Percentiles rank a stretch among this genome's conserved stretches.
phyloP scores from a whole-genome alignment of 2,797 vertebrate species.

The Pseudomugil tenellus region DNA sequence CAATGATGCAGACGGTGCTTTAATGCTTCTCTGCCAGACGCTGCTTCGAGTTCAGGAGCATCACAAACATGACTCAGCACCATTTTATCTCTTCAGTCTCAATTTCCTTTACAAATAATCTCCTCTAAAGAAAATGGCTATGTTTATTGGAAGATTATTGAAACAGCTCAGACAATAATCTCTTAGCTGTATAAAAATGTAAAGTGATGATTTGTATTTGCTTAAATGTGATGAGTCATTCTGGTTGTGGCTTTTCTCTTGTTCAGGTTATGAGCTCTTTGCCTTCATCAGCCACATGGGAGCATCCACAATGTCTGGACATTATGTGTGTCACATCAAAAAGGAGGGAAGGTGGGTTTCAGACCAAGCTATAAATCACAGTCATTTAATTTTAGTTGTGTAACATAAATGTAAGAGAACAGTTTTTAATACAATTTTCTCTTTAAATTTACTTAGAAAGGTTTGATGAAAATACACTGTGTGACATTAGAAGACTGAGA shows the following conservation, averaged over 20 bases:
- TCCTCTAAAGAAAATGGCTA: background rate
- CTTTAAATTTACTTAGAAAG: background rate
- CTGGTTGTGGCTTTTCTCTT: constrained; percentile 5
- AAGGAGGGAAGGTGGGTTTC: constrained; percentile 94
- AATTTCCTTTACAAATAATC: background rate
- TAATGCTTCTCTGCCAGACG: constrained; percentile 25
- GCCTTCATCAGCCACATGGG: constrained; percentile 99
- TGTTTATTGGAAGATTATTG: background rate
- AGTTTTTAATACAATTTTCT: background rate
- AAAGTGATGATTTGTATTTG: background rate
- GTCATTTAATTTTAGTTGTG: background rate
- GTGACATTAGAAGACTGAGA: background rate
- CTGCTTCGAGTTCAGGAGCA: constrained; percentile 6
- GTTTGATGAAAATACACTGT: background rate
- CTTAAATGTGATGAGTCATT: background rate
- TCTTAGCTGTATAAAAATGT: background rate
- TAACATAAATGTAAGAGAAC: background rate
- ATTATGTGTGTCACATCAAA: constrained; percentile 97
- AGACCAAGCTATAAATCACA: background rate
- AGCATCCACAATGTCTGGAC: constrained; percentile 97
- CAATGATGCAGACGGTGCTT: background rate
- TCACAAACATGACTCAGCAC: background rate
- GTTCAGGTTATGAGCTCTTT: constrained; percentile 93
- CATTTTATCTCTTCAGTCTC: background rate
- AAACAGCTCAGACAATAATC: background rate